Evolutionary conservation across 2,888 invertebrate species (phyloP).

Genomic region (Watsonalla binaria): DNA sequence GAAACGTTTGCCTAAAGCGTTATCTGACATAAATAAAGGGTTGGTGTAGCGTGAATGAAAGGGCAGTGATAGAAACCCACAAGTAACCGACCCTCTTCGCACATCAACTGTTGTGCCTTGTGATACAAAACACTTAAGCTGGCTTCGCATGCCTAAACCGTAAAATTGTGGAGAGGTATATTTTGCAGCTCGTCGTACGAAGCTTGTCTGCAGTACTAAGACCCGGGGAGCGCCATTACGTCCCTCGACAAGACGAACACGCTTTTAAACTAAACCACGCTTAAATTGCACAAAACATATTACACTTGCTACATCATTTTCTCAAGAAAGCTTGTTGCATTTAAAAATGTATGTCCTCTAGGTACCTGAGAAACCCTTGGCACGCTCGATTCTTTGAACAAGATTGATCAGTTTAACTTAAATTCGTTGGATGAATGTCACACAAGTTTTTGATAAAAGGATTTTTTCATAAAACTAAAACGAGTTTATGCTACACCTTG

Average conservation of each 20-base stretch:
- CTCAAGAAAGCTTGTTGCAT: slow-evolving; percentile 9
- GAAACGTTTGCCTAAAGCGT: not conserved
- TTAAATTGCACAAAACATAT: slow-evolving; percentile 46
- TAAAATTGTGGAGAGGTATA: slow-evolving; percentile 51
- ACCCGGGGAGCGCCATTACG: slow-evolving; percentile 50
- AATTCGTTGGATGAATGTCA: too few relatives aligned
- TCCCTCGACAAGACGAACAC: slow-evolving; percentile 38
- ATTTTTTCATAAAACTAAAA: too few relatives aligned
- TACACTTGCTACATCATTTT: slow-evolving; percentile 29
- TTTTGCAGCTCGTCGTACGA: slow-evolving; percentile 32
- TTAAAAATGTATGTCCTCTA: not conserved
- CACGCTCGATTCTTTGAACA: too few relatives aligned
- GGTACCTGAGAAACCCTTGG: too few relatives aligned
- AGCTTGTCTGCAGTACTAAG: slow-evolving; percentile 32
- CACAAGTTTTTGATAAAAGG: too few relatives aligned
- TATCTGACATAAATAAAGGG: not conserved
- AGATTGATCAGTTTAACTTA: too few relatives aligned
- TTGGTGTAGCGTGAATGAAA: not conserved
- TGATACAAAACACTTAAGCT: slow-evolving; percentile 47
- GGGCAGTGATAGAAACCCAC: slow-evolving; percentile 28
- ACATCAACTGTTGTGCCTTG: slow-evolving; percentile 30
- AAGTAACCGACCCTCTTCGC: slow-evolving; percentile 4
- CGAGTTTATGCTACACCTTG: too few relatives aligned
- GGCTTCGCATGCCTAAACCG: slow-evolving; percentile 49
- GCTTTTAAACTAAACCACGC: slow-evolving; percentile 60